Conservation (phyloP, 2,888 invertebrate species). For the Scaptomyza cyrtandrae region DNA sequence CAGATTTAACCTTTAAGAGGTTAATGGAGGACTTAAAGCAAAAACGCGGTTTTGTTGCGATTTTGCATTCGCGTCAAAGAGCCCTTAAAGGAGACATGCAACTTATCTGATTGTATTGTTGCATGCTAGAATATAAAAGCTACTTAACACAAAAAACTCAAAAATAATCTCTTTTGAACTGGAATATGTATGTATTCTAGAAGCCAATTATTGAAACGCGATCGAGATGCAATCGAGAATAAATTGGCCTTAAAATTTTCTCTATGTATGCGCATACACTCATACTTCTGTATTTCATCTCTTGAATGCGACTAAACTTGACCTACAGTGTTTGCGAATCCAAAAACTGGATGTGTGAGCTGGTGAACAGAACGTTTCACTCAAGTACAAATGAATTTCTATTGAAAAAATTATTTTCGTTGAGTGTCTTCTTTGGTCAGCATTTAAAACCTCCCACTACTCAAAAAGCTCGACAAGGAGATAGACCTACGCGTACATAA, state of each 20-base stretch:
- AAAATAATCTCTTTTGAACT: conserved; percentile 26
- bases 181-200: conserved; percentile 38
- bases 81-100: conserved; percentile 43
- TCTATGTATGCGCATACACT: neutral
- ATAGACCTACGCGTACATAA: too few species aligned
- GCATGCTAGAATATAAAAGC: conserved; percentile 56
- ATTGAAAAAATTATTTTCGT: too few species aligned
- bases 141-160: conserved; percentile 53
- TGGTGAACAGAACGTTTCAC: neutral
- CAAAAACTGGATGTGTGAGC: neutral
- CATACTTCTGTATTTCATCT: neutral
- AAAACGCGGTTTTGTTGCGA: conserved; percentile 2
- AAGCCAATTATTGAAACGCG: conserved; percentile 69
- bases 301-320: neutral
- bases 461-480: too few species aligned
- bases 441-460: too few species aligned
- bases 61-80: conserved; percentile 16
- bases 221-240: conserved; percentile 59
- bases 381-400: neutral
- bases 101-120: conserved; percentile 74
- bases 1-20: neutral
- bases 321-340: neutral
- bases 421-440: too few species aligned
- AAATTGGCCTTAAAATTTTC: conserved; percentile 47
- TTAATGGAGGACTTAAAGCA: neutral